Conservation (phyloP, 1,140 invertebrate genomes). For the Hyles euphorbiae region DNA sequence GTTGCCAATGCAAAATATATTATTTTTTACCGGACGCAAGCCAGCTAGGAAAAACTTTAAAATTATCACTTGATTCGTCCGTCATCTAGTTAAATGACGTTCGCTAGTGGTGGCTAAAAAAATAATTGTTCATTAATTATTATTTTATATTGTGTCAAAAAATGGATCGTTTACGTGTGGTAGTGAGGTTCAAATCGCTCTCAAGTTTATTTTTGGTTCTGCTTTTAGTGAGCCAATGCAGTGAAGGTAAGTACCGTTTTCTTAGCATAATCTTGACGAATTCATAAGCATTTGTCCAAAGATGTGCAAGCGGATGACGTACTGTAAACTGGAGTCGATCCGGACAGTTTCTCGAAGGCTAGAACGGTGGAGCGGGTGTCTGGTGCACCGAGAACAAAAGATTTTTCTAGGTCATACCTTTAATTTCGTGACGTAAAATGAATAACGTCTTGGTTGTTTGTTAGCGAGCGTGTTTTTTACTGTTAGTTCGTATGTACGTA, state of each 20-base stretch:
- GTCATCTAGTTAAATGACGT: conserved; percentile 10
- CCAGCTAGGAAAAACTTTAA: too few species aligned
- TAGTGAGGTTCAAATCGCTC: conserved; percentile 15
- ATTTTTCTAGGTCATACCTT: conserved; percentile 6
- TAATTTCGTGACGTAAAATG: neutral
- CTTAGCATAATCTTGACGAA: neutral
- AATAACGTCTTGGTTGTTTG: too few species aligned
- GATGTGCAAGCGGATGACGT: conserved; percentile 3
- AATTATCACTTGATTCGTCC: neutral
- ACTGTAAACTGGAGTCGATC: neutral
- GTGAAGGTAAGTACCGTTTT: conserved; percentile 10
- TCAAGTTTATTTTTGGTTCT: conserved; percentile 12
- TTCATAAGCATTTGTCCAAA: neutral
- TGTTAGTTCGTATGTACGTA: too few species aligned
- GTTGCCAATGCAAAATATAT: neutral
- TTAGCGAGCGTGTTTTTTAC: too few species aligned
- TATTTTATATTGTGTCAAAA: conserved; percentile 10
- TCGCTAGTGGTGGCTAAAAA: conserved; percentile 7
- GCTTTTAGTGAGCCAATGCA: conserved; percentile 11
- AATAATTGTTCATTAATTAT: conserved; percentile 11
- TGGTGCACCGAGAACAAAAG: neutral
- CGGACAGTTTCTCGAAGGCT: too few species aligned
- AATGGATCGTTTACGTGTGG: conserved; percentile 16
- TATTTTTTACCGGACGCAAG: too few species aligned
- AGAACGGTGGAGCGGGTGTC: too few species aligned